Conservation (phyloP, 2,888 invertebrate species). For the Agriopis leucophaearia region DNA sequence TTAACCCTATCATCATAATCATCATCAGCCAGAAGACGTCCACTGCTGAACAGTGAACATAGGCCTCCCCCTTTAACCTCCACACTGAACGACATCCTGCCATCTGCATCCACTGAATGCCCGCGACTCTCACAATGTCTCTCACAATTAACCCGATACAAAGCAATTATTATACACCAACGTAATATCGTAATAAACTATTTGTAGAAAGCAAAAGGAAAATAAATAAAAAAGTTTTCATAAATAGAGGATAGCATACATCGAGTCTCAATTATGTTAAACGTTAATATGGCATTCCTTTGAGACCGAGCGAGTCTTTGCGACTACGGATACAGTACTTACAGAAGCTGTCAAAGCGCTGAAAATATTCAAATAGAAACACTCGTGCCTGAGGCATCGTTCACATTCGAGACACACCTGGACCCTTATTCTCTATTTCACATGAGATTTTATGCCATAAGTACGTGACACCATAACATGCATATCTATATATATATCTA, state of each 20-base stretch:
- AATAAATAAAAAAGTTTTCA: background rate
- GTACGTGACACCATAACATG: too few relatives aligned
- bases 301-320: slow-evolving; percentile 26
- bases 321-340: slow-evolving; percentile 23
- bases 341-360: slow-evolving; percentile 30
- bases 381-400: slow-evolving; percentile 33
- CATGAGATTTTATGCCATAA: too few relatives aligned
- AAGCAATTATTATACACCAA: background rate
- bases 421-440: too few relatives aligned
- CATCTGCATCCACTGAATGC: too few relatives aligned
- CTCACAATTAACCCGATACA: background rate
- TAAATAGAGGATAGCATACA: background rate
- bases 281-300: slow-evolving; percentile 21
- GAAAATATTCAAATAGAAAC: slow-evolving; percentile 52
- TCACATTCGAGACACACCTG: too few relatives aligned
- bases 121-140: too few relatives aligned
- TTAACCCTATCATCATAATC: too few relatives aligned
- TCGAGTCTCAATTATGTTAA: slow-evolving; percentile 20
- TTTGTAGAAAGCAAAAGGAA: background rate
- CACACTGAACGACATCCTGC: too few relatives aligned
- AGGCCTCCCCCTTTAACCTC: too few relatives aligned
- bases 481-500: too few relatives aligned
- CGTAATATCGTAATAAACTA: background rate
- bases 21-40: too few relatives aligned
- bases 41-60: too few relatives aligned